These are phyloP conservation scores for Struthio camelus DNA, from an alignment of 2,113 vertebrate genomes.

Conservation along the genomic window DNA sequence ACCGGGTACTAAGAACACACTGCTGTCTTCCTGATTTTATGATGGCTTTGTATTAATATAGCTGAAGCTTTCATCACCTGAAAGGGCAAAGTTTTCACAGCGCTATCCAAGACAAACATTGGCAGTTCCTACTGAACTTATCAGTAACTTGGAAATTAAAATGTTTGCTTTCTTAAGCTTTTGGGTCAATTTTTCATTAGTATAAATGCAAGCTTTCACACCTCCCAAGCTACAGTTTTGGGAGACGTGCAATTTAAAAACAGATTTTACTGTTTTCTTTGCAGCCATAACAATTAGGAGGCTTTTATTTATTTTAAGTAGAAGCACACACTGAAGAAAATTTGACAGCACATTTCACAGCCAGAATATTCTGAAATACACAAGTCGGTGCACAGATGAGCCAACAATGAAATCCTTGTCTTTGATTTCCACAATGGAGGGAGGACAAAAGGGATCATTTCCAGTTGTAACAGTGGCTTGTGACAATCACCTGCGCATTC, in stretches of 20 bases:
- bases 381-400: neutral
- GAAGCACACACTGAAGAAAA: neutral
- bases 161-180: neutral
- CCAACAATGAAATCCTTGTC: slow-evolving; percentile 32
- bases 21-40: neutral
- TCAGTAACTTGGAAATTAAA: neutral
- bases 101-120: fast-evolving
- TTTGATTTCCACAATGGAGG: neutral
- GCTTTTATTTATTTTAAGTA: neutral
- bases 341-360: neutral
- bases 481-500: slow-evolving; percentile 11
- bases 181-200: neutral
- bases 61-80: neutral
- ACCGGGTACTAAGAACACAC: neutral
- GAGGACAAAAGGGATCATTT: slow-evolving; percentile 26
- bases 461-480: slow-evolving; percentile 8
- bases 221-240: neutral
- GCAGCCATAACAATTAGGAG: neutral
- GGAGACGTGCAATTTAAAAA: neutral
- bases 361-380: slow-evolving; percentile 1
- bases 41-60: neutral
- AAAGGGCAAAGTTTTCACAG: neutral
- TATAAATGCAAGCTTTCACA: neutral
- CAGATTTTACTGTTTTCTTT: neutral
- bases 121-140: neutral